A percentile compares a stretch with the other conserved stretches of the same genome.
Evolutionary conservation across 2,888 invertebrate species (phyloP).

Genomic region (Papilio demoleus): DNA sequence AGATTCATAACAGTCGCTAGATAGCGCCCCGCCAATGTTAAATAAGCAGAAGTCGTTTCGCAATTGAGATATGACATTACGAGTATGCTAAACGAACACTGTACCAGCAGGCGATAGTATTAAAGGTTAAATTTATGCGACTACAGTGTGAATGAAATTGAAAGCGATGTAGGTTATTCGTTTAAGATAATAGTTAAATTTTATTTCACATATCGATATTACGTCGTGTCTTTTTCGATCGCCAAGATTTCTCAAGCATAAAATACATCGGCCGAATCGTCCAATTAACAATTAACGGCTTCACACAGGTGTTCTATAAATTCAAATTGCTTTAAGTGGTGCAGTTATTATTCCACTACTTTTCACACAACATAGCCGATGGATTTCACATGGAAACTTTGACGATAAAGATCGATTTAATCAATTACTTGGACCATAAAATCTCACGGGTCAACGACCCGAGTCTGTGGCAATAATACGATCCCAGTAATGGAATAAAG

Average conservation of each 20-base stretch:
- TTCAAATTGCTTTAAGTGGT: slow-evolving; percentile 53
- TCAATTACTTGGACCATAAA: slow-evolving; percentile 74
- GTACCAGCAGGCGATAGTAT: background rate
- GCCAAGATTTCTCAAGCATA: slow-evolving; percentile 50
- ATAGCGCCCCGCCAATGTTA: slow-evolving; percentile 45
- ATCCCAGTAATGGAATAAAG: slow-evolving; percentile 68
- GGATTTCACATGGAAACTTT: slow-evolving; percentile 72
- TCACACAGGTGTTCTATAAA: slow-evolving; percentile 54
- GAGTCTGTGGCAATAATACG: slow-evolving; percentile 61
- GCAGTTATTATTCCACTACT: slow-evolving; percentile 54
- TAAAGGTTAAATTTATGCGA: slow-evolving; percentile 27
- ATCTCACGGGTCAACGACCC: slow-evolving; percentile 68
- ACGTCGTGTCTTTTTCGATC: slow-evolving; percentile 39
- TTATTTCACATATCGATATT: slow-evolving; percentile 24
- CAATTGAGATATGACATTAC: slow-evolving; percentile 47
- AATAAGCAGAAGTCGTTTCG: slow-evolving; percentile 46
- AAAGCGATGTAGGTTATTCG: slow-evolving; percentile 18
- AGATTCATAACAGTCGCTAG: slow-evolving; percentile 50
- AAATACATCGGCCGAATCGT: slow-evolving; percentile 46
- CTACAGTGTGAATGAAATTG: slow-evolving; percentile 10
- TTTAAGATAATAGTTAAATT: slow-evolving; percentile 7
- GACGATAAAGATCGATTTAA: slow-evolving; percentile 72
- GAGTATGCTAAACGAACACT: slow-evolving; percentile 42
- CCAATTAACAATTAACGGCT: slow-evolving; percentile 60
- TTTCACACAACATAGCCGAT: slow-evolving; percentile 64